Base-by-base conservation (phyloP, 1,140 invertebrate species). In the Tetragonula clypearis region DNA sequence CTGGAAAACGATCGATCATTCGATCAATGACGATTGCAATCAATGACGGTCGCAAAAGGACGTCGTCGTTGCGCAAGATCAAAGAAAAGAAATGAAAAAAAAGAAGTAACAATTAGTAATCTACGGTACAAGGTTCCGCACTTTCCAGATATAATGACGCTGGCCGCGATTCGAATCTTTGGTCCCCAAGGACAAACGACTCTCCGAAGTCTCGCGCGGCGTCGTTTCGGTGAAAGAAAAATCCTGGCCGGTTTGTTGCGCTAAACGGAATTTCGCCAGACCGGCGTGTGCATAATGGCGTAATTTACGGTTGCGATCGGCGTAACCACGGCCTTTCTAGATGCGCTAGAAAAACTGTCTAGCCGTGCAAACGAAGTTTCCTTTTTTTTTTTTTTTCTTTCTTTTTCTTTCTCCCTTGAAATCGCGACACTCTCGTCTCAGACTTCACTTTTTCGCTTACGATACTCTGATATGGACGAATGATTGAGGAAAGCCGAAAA, bases 81-180 rank as follows among this genome's bases (percentile, higher is more conserved):
- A 41, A 49, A 49, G 8, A 49, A 8, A 49, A 49, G 41, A 49
- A 8, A 49, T 11, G 41, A 49, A 8, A 49, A 49, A 49, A 49
- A n/a, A 88, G 88, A 79, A 86, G 58, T 76, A 89, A 86, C 79
- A 88, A 88, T 89, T 88, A 89, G 80, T 83, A 80, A 85, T 82
- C 79, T 53, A 2, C 58, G 41, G 69, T 80, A 80, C 86, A 78
- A 82, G 82, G 74, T 76, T 86, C 58, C 8, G 62, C 62, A 58
- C 74, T 79, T 82, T 35, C 80, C 41, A 41, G 78, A 81, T 73
- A 49, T 75, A 71, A 76, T 60, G 65, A 76, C 82, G 56, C 72
- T 71, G 86, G 53, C 62, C 82, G 41, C 80, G 80, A 88, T 89
- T 89, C 56, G 73, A 53, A 89, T 89, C 80, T 81, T n/a, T 62